Conservation (phyloP, 2,113 vertebrate species). For the Benthochromis sp. region DNA sequence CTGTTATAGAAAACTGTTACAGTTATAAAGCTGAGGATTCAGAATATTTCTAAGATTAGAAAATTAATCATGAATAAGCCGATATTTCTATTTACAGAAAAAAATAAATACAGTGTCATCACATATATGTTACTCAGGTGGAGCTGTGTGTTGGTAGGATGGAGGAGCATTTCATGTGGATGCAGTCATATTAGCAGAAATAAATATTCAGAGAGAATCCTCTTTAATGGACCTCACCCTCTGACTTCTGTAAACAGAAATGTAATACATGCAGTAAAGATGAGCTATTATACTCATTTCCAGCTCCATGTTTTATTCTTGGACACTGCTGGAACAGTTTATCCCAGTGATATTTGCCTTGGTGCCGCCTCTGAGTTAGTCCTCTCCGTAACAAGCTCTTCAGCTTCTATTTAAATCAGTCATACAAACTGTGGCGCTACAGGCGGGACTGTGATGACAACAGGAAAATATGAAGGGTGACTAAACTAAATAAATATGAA, state of each 20-base stretch:
- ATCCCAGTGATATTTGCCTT: fast-evolving
- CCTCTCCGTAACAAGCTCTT: not conserved
- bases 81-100: not conserved
- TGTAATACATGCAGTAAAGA: fast-evolving
- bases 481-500: not conserved
- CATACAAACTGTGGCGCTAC: fast-evolving
- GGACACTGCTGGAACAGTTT: fast-evolving
- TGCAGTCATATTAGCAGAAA: not conserved
- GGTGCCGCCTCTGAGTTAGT: not conserved
- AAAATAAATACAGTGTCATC: fast-evolving
- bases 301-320: fast-evolving
- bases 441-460: fast-evolving
- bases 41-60: not conserved
- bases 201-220: not conserved
- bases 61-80: fast-evolving
- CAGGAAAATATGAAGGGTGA: fast-evolving
- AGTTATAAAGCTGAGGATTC: not conserved
- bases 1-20: not conserved
- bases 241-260: fast-evolving
- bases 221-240: not conserved
- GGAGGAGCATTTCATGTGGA: not conserved
- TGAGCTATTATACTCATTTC: not conserved
- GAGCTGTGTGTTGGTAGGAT: not conserved
- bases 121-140: not conserved
- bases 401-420: not conserved